phyloP scores from a whole-genome alignment of 2,113 vertebrate genomes.

The Calidris pygmaea region DNA sequence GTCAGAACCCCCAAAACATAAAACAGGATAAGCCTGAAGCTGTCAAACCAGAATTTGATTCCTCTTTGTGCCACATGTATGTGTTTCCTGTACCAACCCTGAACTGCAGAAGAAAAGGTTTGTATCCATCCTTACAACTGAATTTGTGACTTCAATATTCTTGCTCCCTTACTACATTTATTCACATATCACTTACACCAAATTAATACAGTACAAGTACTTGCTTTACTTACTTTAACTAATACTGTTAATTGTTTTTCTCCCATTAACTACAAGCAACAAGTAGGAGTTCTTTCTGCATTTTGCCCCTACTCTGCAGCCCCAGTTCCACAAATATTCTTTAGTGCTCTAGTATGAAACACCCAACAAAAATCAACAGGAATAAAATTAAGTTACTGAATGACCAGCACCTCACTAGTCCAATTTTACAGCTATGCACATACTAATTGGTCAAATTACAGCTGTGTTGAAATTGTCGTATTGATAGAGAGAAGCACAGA shows the following conservation, averaged over 20 bases:
- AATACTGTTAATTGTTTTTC: background rate
- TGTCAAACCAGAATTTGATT: conserved; percentile 77
- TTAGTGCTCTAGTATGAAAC: background rate
- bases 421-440: background rate
- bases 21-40: conserved; percentile 28
- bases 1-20: conserved; percentile 20
- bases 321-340: background rate
- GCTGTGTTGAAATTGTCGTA: background rate
- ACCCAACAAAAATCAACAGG: background rate
- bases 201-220: background rate
- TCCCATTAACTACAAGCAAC: background rate
- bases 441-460: background rate
- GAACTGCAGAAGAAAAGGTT: conserved; percentile 92
- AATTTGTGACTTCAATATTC: background rate
- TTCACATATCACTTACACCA: background rate
- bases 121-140: conserved; percentile 36
- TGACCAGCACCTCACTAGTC: background rate
- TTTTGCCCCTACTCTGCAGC: background rate
- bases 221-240: background rate
- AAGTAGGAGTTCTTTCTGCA: background rate
- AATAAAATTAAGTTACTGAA: background rate
- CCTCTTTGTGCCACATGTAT: conserved; percentile 86
- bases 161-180: background rate
- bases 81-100: conserved; percentile 85
- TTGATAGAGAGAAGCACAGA: background rate